Base-by-base conservation (phyloP, 1,140 invertebrate species). In the Aphaenogaster rudis region DNA sequence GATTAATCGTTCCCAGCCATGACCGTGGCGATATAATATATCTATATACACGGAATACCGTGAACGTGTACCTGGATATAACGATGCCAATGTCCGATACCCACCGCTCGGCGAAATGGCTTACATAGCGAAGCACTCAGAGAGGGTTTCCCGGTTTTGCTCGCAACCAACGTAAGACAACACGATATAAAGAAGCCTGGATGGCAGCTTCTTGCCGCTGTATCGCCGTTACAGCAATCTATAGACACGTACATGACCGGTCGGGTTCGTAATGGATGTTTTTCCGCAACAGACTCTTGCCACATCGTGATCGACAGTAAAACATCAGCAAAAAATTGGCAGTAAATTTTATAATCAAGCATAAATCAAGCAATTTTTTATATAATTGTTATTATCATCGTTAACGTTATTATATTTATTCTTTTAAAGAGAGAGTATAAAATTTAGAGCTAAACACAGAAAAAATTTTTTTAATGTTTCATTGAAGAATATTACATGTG, bases 61-160 rank as follows among this genome's bases (percentile, higher is more conserved):
- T 76, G 90, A 59, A 72, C 86, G 72, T 57, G 57, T 90, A 90
- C 79, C 77, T 72, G 84, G 86, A 91, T 88, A 91, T 86, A 88
- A 91, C 74, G 89, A 91, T 86, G 86, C 79, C 88, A 87, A 91
- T 86, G 88, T 57, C 87, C 88, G 79, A 91, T 91, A 89, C 81
- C 86, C 92, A 88, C 69, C 13, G 76, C 86, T 92, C 85, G 50
- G 21, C 86, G 84, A 91, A 94, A 92, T 93, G 89, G 91, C 91
- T 92, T 91, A 94, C 93, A 93, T 87, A 86, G 91, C 86, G 85
- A 88, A 92, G 93, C 93, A 94, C 93, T 94, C 88, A 91, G 76
- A 77, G 86, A 86, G 86, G 89, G 86, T 92, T 91, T 82, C 76
- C 69, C 78, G 86, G 91, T 94, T 93, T 93, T 88, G 84, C 66